Evolutionary conservation across 2,113 vertebrate genomes (phyloP).

Genomic region (Catagonus wagneri): DNA sequence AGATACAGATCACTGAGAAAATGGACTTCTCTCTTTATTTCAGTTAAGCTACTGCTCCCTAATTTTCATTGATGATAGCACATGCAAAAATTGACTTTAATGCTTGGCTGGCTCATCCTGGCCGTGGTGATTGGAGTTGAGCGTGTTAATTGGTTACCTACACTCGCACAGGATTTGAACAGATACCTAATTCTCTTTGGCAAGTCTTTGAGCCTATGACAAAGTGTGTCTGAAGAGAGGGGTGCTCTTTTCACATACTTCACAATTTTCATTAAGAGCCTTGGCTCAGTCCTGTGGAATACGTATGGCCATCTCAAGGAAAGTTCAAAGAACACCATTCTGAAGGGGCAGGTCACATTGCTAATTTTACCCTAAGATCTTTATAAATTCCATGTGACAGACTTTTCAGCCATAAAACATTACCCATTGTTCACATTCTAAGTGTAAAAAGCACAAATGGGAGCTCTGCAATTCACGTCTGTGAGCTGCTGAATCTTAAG

Average conservation of each 20-base stretch:
- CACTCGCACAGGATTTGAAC: constrained; percentile 67
- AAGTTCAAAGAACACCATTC: constrained; percentile 35
- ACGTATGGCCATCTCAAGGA: background rate
- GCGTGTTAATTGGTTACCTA: constrained; percentile 48
- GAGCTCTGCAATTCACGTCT: background rate
- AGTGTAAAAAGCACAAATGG: background rate
- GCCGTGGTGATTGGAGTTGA: background rate
- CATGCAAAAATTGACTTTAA: constrained; percentile 71
- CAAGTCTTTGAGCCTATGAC: constrained; percentile 61
- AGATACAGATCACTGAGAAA: constrained; percentile 61
- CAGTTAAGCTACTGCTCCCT: constrained; percentile 62
- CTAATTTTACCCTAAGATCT: constrained; percentile 22
- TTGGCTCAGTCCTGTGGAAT: background rate
- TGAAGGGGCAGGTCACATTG: background rate
- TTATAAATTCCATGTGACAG: constrained; percentile 12
- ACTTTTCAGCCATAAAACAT: constrained; percentile 6
- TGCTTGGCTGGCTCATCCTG: background rate
- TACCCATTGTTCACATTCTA: background rate
- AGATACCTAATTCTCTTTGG: constrained; percentile 41
- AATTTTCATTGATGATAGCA: constrained; percentile 75
- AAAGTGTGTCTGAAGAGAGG: constrained; percentile 10
- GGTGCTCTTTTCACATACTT: background rate
- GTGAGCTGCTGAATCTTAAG: constrained; percentile 18
- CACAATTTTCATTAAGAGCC: constrained; percentile 11
- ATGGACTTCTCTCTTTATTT: constrained; percentile 37